phyloP scores from a whole-genome alignment of 1,140 invertebrate genomes.

The Diploscapter pachys region DNA sequence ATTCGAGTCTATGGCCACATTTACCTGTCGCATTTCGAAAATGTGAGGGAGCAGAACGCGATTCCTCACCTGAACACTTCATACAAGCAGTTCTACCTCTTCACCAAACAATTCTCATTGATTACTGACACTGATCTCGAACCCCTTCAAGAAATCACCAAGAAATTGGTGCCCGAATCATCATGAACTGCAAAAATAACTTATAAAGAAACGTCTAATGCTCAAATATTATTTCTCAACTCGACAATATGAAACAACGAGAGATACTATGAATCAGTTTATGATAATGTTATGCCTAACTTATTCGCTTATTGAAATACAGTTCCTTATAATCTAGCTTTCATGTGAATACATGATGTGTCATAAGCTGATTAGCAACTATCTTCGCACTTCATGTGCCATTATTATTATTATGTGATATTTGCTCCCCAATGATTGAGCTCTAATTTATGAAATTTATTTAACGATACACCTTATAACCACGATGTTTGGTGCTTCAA shows the following conservation, averaged over 20 bases:
- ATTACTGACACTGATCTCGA: slow-evolving; percentile 64
- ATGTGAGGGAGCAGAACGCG: slow-evolving; percentile 76
- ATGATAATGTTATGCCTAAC: no score
- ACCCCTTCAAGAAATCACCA: slow-evolving; percentile 21
- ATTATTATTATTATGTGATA: no score
- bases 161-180: neutral
- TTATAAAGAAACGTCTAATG: neutral
- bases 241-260: neutral
- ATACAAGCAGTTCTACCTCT: slow-evolving; percentile 99
- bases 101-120: slow-evolving; percentile 95
- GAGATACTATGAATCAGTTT: neutral
- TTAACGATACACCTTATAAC: no score
- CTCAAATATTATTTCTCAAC: no score
- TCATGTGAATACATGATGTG: no score
- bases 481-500: no score
- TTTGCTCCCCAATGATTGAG: no score
- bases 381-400: no score
- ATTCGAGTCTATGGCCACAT: slow-evolving; percentile 97
- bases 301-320: no score
- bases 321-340: no score
- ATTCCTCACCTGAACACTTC: slow-evolving; percentile 99
- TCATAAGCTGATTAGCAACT: no score
- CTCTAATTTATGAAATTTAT: no score
- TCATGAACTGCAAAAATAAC: neutral
- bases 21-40: slow-evolving; percentile 60